Conservation (phyloP, 2,797 vertebrate species). For the Xiphophorus birchmanni region DNA sequence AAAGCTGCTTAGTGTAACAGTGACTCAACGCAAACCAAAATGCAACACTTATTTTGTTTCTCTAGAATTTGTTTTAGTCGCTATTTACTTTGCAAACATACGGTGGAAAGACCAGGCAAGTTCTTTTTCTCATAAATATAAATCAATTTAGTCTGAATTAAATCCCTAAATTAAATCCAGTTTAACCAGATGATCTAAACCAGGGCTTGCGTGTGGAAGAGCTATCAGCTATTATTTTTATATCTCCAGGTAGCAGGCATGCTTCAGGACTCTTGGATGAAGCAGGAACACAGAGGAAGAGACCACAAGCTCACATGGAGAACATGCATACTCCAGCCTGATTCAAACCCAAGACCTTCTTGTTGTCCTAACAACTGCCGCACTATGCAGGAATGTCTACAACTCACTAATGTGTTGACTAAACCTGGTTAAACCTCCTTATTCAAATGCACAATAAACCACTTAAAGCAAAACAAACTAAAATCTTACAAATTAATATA, state of each 20-base stretch:
- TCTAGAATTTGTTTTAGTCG: not conserved
- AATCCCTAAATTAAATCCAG: not conserved
- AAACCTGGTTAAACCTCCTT: no score
- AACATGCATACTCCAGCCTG: not conserved
- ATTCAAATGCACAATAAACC: not conserved
- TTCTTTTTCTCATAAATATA: no score
- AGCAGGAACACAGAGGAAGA: not conserved
- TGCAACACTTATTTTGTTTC: not conserved
- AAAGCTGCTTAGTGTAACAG: not conserved
- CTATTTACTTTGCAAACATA: not conserved
- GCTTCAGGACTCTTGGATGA: not conserved
- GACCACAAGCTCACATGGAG: not conserved
- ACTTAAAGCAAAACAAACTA: not conserved
- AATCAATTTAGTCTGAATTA: not conserved
- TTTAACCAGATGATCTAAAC: not conserved
- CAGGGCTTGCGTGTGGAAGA: not conserved
- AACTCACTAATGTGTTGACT: not conserved
- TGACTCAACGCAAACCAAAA: not conserved
- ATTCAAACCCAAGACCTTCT: not conserved
- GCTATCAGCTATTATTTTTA: not conserved
- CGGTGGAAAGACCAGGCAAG: not conserved
- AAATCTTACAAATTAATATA: not conserved
- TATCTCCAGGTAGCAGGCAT: not conserved
- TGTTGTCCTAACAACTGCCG: not conserved
- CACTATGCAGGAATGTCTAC: not conserved